phyloP scores from a whole-genome alignment of 2,113 vertebrate genomes.

The Bos taurus region DNA sequence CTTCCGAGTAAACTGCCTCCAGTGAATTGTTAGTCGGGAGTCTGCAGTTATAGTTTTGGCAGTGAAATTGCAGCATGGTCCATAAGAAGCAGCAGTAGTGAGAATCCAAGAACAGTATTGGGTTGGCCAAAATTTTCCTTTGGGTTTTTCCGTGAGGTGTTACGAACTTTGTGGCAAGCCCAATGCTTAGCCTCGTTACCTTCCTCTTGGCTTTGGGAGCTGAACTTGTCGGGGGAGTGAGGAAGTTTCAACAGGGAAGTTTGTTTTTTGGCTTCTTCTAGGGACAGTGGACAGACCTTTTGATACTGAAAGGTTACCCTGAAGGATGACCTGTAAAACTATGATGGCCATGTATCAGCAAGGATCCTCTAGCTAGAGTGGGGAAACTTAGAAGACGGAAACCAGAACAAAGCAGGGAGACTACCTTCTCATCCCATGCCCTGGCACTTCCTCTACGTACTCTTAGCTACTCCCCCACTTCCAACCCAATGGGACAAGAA shows the following conservation, averaged over 20 bases:
- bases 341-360: neutral
- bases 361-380: neutral
- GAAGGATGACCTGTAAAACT: neutral
- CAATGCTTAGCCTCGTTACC: neutral
- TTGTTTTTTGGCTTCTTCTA: neutral
- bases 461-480: slow-evolving; percentile 60
- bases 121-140: neutral
- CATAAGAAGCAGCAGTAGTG: no score
- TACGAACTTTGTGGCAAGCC: neutral
- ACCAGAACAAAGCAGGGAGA: slow-evolving; percentile 45
- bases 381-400: slow-evolving; percentile 48
- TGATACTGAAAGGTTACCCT: neutral
- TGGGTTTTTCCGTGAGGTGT: neutral
- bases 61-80: neutral
- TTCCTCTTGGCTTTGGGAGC: neutral
- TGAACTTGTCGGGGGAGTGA: neutral
- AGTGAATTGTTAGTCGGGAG: neutral
- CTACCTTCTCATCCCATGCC: neutral
- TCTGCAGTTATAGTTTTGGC: neutral
- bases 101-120: neutral
- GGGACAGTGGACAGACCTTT: neutral
- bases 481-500: slow-evolving; percentile 60
- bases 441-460: neutral
- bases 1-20: neutral
- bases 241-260: neutral